Evolutionary conservation across 2,797 vertebrate genomes (phyloP), one percentile per base, ranked within the genome.

Genomic region (Sparus aurata): DNA sequence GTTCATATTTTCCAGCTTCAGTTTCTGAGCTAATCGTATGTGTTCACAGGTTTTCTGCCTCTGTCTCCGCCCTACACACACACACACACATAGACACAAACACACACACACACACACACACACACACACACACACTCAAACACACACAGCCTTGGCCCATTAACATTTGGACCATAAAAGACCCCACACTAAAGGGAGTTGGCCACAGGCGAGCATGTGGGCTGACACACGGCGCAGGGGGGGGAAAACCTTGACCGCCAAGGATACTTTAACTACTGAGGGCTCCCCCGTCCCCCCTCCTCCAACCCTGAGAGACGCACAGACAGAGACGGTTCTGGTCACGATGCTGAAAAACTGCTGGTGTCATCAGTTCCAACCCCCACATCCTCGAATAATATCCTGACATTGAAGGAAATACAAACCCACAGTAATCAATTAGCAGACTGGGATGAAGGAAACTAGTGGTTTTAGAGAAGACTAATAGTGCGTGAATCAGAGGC

Each of bases 401-500:
- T 69, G 79, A 77, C 79, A 82, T 84, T 79, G 68, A 77, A 77
- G 59, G 66, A 85, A 83, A 89, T 50, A 86, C 73, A 77, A 88
- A 86, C 66, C 88, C 83, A 27, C 83, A 86, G 85, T 41, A 63
- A 93, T 88, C 81, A 89, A 89, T 89, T 91, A 92, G 70, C 65
- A 72, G 67, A 67, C 72, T 61, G 69, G 82, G 16, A 78, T 68
- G 65, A 79, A 85, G 63, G 87, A 90, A 90, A 84, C 75, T n/a
- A 72, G 90, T 45, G 77, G 75, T 86, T 90, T 85, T 63, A 59
- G 74, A 67, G 64, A 84, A 71, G 66, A 75, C 76, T 89, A 73
- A 89, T 76, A 66, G 72, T 60, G 72, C 45, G 75, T 95, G 94
- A 95, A 93, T 93, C 93, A 94, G 85, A 85, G 80, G 59, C 73